phyloP scores from a whole-genome alignment of 2,113 vertebrate species.

The Upupa epops region DNA sequence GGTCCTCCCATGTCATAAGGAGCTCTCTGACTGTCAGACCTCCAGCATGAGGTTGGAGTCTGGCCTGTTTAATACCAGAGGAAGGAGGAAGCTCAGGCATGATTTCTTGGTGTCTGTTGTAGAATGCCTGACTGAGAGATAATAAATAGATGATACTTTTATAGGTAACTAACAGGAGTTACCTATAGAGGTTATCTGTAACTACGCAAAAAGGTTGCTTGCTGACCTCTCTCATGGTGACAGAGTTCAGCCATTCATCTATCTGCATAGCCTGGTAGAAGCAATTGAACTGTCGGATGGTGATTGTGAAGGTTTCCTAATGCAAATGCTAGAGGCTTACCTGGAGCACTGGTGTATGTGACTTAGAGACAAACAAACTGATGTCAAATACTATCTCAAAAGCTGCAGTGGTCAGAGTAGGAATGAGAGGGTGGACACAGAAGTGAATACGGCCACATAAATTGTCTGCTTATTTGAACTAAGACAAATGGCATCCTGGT shows the following conservation, averaged over 20 bases:
- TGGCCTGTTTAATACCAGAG: neutral
- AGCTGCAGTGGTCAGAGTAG: neutral
- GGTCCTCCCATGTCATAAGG: neutral
- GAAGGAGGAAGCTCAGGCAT: neutral
- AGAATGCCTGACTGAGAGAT: neutral
- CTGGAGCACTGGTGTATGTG: neutral
- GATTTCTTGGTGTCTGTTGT: neutral
- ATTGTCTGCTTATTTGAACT: accelerated
- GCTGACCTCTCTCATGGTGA: neutral
- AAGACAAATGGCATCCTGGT: neutral
- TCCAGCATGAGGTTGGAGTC: neutral
- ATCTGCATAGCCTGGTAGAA: neutral
- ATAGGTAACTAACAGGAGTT: neutral
- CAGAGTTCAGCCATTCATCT: neutral
- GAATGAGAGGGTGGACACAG: neutral
- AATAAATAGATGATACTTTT: neutral
- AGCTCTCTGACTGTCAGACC: neutral
- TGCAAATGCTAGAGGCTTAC: neutral
- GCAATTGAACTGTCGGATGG: neutral
- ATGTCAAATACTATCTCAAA: neutral
- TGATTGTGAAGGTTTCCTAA: neutral
- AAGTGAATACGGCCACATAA: neutral
- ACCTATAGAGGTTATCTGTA: neutral
- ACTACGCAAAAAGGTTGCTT: neutral
- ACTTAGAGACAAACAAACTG: neutral